phyloP scores from a whole-genome alignment of 1,140 invertebrate genomes.

The Drepana arcuata region DNA sequence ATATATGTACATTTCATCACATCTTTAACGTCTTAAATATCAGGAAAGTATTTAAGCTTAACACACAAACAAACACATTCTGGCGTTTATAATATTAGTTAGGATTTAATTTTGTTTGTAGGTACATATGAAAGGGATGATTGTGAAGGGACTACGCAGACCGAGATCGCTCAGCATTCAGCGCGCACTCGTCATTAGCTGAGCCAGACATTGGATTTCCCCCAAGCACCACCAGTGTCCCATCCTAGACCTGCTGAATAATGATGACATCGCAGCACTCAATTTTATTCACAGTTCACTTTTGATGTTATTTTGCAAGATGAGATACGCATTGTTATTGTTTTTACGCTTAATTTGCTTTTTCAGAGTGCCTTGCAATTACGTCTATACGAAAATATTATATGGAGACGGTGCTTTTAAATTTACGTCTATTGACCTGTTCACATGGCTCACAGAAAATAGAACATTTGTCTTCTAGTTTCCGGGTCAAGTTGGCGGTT shows the following conservation, averaged over 20 bases:
- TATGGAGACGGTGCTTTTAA: too few species aligned
- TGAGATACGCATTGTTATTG: constrained; percentile 6
- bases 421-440: too few species aligned
- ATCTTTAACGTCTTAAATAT: too few species aligned
- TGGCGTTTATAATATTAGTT: not conserved
- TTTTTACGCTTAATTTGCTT: not conserved
- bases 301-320: constrained; percentile 4
- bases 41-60: too few species aligned
- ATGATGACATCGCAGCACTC: constrained; percentile 39
- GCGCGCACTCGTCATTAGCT: constrained; percentile 52
- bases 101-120: not conserved
- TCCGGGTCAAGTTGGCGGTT: too few species aligned
- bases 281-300: too few species aligned
- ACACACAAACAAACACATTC: constrained; percentile 4
- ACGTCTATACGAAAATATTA: not conserved
- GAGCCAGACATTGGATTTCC: constrained; percentile 56
- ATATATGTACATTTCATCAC: too few species aligned
- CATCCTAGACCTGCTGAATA: constrained; percentile 39
- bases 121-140: not conserved
- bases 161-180: constrained; percentile 47
- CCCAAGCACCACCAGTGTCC: constrained; percentile 41
- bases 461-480: too few species aligned
- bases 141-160: not conserved
- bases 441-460: too few species aligned
- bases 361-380: not conserved